Conservation (phyloP, 2,113 vertebrate genomes). For the Spermophilus dauricus region DNA sequence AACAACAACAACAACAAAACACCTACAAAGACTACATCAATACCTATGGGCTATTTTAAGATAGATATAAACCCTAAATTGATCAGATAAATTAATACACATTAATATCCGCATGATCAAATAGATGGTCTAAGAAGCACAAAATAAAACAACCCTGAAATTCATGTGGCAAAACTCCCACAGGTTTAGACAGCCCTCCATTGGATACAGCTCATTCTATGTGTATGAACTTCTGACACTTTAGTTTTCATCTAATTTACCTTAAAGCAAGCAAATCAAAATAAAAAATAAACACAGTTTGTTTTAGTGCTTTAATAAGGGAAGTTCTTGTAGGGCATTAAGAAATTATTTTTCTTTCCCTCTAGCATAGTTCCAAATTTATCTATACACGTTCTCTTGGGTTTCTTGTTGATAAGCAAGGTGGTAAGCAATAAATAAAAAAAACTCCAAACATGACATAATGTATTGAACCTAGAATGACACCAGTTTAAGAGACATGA, state of each 20-base stretch:
- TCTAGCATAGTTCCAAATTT: slow-evolving; percentile 46
- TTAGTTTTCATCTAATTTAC: slow-evolving; percentile 41
- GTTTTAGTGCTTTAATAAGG: slow-evolving; percentile 21
- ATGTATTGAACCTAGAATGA: neutral
- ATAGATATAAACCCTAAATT: neutral
- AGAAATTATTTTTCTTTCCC: neutral
- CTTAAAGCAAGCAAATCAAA: slow-evolving; percentile 30
- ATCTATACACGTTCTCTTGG: neutral
- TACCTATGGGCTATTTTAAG: neutral
- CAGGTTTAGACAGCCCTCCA: neutral
- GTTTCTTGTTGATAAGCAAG: neutral
- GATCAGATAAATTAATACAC: neutral
- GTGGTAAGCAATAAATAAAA: neutral
- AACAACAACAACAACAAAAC: too few relatives aligned
- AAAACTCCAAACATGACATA: neutral
- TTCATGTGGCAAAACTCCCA: neutral
- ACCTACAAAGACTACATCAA: neutral
- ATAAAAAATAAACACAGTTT: neutral
- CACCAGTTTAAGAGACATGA: neutral
- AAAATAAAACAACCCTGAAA: neutral
- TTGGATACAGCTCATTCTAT: neutral
- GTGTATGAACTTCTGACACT: neutral
- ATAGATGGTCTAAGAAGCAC: neutral
- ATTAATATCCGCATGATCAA: neutral
- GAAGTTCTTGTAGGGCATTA: neutral